These are phyloP conservation scores for Cyaniris semiargus DNA, from an alignment of 2,888 invertebrate genomes.

Conservation along the genomic window DNA sequence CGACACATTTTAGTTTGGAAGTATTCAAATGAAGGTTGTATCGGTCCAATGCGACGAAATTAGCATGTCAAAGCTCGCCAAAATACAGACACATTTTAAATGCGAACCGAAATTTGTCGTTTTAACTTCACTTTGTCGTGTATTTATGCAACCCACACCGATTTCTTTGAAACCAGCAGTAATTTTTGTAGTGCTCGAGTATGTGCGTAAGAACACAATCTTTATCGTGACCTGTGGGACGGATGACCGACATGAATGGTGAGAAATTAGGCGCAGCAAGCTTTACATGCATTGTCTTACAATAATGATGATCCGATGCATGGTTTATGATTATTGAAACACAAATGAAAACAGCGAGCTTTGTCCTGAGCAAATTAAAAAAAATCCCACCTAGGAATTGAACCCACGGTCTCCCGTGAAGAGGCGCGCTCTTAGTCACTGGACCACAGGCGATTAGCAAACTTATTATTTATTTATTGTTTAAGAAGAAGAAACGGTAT, in stretches of 20 bases:
- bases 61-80: slow-evolving; percentile 5
- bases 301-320: too few species aligned
- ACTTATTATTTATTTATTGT: too few species aligned
- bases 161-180: background rate
- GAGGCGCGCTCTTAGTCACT: too few species aligned
- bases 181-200: background rate
- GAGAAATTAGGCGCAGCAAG: too few species aligned
- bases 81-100: background rate
- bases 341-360: too few species aligned
- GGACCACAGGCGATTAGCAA: too few species aligned
- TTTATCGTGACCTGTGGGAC: background rate
- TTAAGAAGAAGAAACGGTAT: background rate
- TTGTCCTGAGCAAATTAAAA: too few species aligned
- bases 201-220: background rate
- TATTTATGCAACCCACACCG: background rate
- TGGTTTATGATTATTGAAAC: too few species aligned
- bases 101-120: background rate
- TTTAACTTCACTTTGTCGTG: background rate
- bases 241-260: too few species aligned
- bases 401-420: too few species aligned
- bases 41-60: background rate
- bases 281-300: too few species aligned
- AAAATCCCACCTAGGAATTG: too few species aligned
- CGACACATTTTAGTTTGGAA: background rate
- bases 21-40: background rate